Conservation (phyloP, 1,140 invertebrate genomes). For the Schlechtendalia chinensis region DNA sequence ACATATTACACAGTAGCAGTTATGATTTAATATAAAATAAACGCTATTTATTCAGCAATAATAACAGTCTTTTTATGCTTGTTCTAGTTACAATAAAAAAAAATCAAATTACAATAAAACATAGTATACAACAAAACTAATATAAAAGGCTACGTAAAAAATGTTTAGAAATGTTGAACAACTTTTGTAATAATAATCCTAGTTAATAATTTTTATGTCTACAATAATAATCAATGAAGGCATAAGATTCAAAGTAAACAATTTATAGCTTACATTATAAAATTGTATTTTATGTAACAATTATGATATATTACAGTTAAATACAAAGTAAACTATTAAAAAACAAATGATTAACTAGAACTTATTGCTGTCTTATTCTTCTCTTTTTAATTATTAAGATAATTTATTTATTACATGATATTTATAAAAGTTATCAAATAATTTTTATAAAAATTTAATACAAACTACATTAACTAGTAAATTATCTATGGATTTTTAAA, state of each 20-base stretch:
- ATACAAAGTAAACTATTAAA: neutral
- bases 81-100: neutral
- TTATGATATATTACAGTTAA: neutral
- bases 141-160: neutral
- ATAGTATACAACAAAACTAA: slow-evolving; percentile 3
- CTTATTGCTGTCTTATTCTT: slow-evolving; percentile 12
- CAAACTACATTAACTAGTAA: too few relatives aligned
- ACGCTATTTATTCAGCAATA: neutral
- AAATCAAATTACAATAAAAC: neutral
- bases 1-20: neutral
- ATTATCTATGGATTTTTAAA: too few relatives aligned
- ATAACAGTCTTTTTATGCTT: slow-evolving; percentile 32
- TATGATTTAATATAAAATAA: slow-evolving; percentile 17
- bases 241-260: neutral
- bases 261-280: neutral
- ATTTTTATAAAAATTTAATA: neutral
- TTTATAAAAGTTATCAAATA: neutral
- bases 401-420: neutral
- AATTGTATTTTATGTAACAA: neutral
- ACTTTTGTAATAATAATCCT: slow-evolving; percentile 16
- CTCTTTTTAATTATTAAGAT: slow-evolving; percentile 10
- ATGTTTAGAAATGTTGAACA: neutral
- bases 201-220: neutral
- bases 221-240: neutral
- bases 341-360: neutral